Evolutionary conservation across 2,797 vertebrate species (phyloP).

Genomic region (Catharus ustulatus): DNA sequence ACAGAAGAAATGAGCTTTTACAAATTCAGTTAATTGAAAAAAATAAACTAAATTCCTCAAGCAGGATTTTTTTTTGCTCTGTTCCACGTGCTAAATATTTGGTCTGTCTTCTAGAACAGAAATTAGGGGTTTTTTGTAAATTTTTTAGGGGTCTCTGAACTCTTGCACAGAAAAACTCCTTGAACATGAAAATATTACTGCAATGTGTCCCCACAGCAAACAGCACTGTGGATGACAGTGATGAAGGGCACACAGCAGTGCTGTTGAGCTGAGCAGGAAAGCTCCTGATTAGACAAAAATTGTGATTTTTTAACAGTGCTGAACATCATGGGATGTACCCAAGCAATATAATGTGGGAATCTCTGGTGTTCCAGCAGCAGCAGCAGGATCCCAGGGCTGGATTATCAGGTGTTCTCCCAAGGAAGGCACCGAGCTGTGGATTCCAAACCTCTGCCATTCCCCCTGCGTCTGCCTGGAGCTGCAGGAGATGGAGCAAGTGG

Average conservation of each 20-base stretch:
- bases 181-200: not conserved
- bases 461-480: not conserved
- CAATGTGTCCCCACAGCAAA: not conserved
- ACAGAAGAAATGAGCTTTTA: not conserved
- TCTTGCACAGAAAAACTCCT: not conserved
- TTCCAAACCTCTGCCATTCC: not conserved
- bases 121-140: too few species aligned
- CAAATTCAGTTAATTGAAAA: not conserved
- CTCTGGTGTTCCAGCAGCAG: not conserved
- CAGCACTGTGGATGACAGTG: not conserved
- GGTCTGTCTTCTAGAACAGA: not conserved
- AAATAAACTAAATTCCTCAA: not conserved
- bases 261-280: not conserved
- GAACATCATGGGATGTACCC: not conserved
- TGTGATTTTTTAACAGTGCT: not conserved
- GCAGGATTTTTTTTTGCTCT: accelerated
- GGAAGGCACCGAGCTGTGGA: not conserved
- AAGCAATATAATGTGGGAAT: not conserved
- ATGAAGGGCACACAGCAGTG: not conserved
- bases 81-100: not conserved
- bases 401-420: not conserved
- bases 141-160: not conserved
- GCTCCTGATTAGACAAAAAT: not conserved
- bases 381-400: not conserved
- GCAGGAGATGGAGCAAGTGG: conserved; percentile 56